These are phyloP conservation scores for Drosophila repletoides DNA, from an alignment of 1,140 invertebrate genomes.

Conservation along the genomic window DNA sequence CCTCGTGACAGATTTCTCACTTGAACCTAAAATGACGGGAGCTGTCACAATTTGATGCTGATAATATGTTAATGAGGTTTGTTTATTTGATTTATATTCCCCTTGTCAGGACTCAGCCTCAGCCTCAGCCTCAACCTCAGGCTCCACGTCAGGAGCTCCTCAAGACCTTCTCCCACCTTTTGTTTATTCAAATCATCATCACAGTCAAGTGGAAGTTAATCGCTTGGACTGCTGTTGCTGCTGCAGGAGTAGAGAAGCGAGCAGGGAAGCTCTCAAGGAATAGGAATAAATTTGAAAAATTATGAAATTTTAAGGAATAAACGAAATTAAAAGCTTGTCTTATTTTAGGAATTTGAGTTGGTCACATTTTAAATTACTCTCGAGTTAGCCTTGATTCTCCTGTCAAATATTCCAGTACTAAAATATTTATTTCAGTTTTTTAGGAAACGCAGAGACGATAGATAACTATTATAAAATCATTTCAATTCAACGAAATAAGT, in stretches of 20 bases:
- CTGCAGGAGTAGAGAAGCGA: no score
- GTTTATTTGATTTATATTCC: constrained; percentile 75
- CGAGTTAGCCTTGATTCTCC: not conserved
- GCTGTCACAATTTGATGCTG: constrained; percentile 67
- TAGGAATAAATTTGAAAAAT: no score
- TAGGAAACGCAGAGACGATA: no score
- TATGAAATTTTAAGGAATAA: no score
- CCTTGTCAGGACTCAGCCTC: no score
- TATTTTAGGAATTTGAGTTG: no score
- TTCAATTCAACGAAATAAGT: not conserved
- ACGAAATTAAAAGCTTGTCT: no score
- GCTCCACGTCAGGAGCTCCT: no score
- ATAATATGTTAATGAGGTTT: constrained; percentile 81
- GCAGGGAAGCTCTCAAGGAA: not conserved
- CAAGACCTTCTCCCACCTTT: not conserved
- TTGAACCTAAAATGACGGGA: constrained; percentile 63
- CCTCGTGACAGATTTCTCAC: constrained; percentile 78
- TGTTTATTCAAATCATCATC: constrained; percentile 15
- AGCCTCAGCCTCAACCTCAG: no score
- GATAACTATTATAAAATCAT: not conserved
- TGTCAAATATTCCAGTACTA: not conserved
- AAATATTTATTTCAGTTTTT: no score
- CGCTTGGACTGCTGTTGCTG: not conserved
- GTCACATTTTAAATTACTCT: not conserved
- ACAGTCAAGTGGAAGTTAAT: constrained; percentile 30